phyloP scores from a whole-genome alignment of 2,888 invertebrate species.

The Hirtodrosophila histrioides region DNA sequence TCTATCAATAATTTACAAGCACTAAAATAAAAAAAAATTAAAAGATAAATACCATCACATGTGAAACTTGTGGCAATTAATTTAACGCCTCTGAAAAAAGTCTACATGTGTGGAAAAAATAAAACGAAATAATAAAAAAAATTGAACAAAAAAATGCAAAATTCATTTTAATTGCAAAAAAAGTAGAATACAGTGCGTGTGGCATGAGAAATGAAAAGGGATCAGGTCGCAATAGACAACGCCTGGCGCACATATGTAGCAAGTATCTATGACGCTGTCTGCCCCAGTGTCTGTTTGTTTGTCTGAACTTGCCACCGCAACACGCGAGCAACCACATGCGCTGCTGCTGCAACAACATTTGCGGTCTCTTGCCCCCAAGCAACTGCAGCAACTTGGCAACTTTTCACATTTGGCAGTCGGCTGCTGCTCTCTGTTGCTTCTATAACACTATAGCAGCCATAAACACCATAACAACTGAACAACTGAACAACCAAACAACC shows the following conservation, averaged over 20 bases:
- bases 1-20: slow-evolving; percentile 46
- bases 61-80: slow-evolving; percentile 62
- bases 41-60: slow-evolving; percentile 39
- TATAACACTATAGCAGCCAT: slow-evolving; percentile 26
- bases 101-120: slow-evolving; percentile 37
- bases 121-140: slow-evolving; percentile 1
- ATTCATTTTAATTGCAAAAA: slow-evolving; percentile 62
- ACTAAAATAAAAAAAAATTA: slow-evolving; percentile 19
- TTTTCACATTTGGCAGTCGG: slow-evolving; percentile 66
- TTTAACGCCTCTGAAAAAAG: slow-evolving; percentile 62
- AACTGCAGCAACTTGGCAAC: slow-evolving; percentile 52
- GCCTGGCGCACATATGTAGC: slow-evolving; percentile 57
- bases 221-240: slow-evolving; percentile 59
- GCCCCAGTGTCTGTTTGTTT: slow-evolving; percentile 28
- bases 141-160: slow-evolving; percentile 13
- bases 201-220: slow-evolving; percentile 72
- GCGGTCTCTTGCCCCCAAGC: slow-evolving; percentile 34
- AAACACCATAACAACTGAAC: slow-evolving; percentile 25
- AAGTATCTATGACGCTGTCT: slow-evolving; percentile 42
- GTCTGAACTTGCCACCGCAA: slow-evolving; percentile 77
- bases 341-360: slow-evolving; percentile 13
- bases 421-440: slow-evolving; percentile 26
- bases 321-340: slow-evolving; percentile 58
- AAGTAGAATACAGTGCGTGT: slow-evolving; percentile 66
- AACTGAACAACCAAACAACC: slow-evolving; percentile 2